Evolutionary conservation across 2,113 vertebrate species (phyloP), one percentile per base, ranked within the genome.

Genomic region (Ciconia maguari): DNA sequence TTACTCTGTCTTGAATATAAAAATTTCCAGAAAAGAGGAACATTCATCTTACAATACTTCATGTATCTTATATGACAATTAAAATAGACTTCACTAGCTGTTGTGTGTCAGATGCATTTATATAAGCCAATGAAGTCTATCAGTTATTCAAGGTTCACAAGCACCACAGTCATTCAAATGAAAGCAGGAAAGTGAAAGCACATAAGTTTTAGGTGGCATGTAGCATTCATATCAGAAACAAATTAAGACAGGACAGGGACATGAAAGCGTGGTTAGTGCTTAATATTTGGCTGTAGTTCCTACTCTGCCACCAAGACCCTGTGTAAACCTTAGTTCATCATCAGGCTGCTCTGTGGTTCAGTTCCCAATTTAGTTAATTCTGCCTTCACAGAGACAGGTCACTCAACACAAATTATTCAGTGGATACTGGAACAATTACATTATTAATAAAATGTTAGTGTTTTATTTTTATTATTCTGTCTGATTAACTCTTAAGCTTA

Each of bases 11-110:
- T 93, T 97, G 89, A 94, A 93, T 66, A 91, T 17, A 92, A 97
- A 89, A 80, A 58, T 36, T 79, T 93, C 62, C 58, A 94, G 49
- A 69, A 92, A 61, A 91, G 62, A 83, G 49, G 46, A 89, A 89
- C 74, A 72, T 38, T 94, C 78, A 91, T 81, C 64, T 81, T 77
- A 24, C 57, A 87, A 84, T 57, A 82, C 44, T 91, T 91, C 74
- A 87, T 48, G 22, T 30, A 83, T 77, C 75, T 96, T 89, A 94
- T 70, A 90, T 88, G 89, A 91, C 87, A 93, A 93, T 90, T 96
- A 94, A 94, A 94, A 85, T 21, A 85, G 74, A 80, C 54, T 94
- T 93, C 89, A 93, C 49, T 34, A 92, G 66, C 84, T 93, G 77
- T 55, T 87, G 70, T 21, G 51, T 92, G 88, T 80, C 91, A 94